Conservation (phyloP, 1,140 invertebrate species). For the Telenomus remus region DNA sequence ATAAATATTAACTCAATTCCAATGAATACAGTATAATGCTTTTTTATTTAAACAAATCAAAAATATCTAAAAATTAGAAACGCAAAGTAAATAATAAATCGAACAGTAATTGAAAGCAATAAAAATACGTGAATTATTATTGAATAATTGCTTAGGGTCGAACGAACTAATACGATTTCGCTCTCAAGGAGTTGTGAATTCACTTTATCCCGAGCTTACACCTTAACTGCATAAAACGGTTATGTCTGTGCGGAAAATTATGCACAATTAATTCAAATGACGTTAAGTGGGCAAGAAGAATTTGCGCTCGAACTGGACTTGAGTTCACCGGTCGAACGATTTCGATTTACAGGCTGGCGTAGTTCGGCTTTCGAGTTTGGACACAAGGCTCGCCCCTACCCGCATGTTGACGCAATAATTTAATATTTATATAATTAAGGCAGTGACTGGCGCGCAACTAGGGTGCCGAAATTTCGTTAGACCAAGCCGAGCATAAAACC, state of each 20-base stretch:
- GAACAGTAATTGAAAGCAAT: not conserved
- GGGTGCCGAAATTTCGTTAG: slow-evolving; percentile 67
- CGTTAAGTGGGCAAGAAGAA: slow-evolving; percentile 35
- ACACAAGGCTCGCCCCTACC: slow-evolving; percentile 35
- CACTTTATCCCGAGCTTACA: no score
- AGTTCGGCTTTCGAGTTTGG: slow-evolving; percentile 36
- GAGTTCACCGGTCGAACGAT: slow-evolving; percentile 41
- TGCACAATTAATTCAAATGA: slow-evolving; percentile 29
- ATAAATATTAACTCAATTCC: no score
- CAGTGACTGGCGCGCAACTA: slow-evolving; percentile 56
- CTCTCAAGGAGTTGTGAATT: no score
- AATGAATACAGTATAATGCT: no score
- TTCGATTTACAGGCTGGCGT: slow-evolving; percentile 55
- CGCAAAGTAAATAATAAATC: slow-evolving; percentile 24
- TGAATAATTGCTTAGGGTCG: no score
- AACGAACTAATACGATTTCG: no score
- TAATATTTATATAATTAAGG: slow-evolving; percentile 74
- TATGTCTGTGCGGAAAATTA: slow-evolving; percentile 31
- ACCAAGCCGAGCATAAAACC: slow-evolving; percentile 69
- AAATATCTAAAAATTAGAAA: no score
- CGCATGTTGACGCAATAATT: slow-evolving; percentile 63
- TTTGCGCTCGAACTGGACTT: slow-evolving; percentile 47
- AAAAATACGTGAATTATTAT: no score
- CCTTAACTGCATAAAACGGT: not conserved
- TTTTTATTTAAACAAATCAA: no score